Evolutionary conservation across 2,797 vertebrate species (phyloP).

Genomic region (Coilia nasus): DNA sequence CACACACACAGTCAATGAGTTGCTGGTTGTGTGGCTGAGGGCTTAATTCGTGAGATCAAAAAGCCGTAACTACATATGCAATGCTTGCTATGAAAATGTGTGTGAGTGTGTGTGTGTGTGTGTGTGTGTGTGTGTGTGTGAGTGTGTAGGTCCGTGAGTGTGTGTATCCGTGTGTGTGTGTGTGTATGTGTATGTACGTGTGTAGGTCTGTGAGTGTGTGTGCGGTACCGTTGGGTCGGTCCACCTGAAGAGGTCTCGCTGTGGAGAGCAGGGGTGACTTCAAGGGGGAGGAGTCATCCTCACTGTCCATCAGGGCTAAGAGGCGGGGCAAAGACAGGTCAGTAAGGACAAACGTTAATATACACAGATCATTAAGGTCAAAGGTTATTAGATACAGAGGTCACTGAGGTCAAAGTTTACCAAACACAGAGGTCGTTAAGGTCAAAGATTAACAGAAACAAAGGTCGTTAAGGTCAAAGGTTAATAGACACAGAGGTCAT

Average conservation of each 20-base stretch:
- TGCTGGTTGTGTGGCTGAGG: too few species aligned
- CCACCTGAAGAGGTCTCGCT: slow-evolving; percentile 83
- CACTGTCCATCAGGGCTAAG: slow-evolving; percentile 87
- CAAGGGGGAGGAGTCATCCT: slow-evolving; percentile 82
- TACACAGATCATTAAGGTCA: neutral
- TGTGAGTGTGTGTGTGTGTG: neutral
- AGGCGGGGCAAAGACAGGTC: neutral
- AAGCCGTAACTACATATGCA: too few species aligned
- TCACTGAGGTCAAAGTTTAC: too few species aligned
- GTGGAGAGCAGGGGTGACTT: slow-evolving; percentile 87
- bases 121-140: neutral
- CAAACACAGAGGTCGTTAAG: too few species aligned
- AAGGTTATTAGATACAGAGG: neutral
- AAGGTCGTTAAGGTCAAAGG: neutral
- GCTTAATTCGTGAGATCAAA: too few species aligned
- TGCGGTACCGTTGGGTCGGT: slow-evolving; percentile 77
- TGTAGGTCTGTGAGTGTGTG: neutral
- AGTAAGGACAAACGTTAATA: neutral
- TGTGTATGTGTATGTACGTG: neutral
- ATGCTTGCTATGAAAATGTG: neutral
- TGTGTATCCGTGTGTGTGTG: neutral
- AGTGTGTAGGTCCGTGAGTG: neutral
- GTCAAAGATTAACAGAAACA: too few species aligned
- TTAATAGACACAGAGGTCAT: neutral
- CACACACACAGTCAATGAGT: too few species aligned